Evolutionary conservation across 2,888 invertebrate genomes (phyloP).

Genomic region (Argyresthia albistria): DNA sequence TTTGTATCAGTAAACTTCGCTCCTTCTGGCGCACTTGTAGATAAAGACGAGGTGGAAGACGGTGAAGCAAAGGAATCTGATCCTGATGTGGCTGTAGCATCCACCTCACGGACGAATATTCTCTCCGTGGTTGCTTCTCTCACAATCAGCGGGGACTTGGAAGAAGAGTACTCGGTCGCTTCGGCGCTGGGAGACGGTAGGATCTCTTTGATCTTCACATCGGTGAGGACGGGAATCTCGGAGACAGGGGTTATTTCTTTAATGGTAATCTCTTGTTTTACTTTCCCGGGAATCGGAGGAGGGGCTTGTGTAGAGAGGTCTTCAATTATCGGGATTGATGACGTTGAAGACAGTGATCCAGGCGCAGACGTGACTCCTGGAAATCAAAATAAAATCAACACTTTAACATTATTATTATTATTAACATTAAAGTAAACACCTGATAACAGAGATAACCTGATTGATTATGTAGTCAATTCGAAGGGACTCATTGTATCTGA

Average conservation of each 20-base stretch:
- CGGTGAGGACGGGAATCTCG: constrained; percentile 54
- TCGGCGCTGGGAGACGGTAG: constrained; percentile 49
- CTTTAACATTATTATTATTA: too few species aligned
- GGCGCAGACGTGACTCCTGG: constrained; percentile 52
- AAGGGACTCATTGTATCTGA: too few species aligned
- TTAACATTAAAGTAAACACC: too few species aligned
- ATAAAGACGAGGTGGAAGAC: not conserved
- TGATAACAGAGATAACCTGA: too few species aligned
- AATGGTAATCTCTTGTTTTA: constrained; percentile 62
- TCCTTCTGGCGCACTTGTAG: not conserved
- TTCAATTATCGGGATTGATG: constrained; percentile 14
- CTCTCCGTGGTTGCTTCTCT: constrained; percentile 56
- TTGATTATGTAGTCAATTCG: too few species aligned
- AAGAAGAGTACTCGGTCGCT: constrained; percentile 49
- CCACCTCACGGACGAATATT: constrained; percentile 17
- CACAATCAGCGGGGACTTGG: constrained; percentile 53
- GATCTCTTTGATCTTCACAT: constrained; percentile 60
- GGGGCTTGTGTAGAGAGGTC: constrained; percentile 22
- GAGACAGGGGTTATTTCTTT: constrained; percentile 75
- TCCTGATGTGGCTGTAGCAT: not conserved
- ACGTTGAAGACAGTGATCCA: constrained; percentile 15
- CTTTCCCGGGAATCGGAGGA: constrained; percentile 27
- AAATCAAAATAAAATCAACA: too few species aligned
- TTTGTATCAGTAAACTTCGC: constrained; percentile 16
- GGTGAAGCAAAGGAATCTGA: not conserved